Percentiles rank a stretch among this genome's conserved stretches.
Conservation (phyloP, 2,888 invertebrate species). For the Eucriotettix oculatus region DNA sequence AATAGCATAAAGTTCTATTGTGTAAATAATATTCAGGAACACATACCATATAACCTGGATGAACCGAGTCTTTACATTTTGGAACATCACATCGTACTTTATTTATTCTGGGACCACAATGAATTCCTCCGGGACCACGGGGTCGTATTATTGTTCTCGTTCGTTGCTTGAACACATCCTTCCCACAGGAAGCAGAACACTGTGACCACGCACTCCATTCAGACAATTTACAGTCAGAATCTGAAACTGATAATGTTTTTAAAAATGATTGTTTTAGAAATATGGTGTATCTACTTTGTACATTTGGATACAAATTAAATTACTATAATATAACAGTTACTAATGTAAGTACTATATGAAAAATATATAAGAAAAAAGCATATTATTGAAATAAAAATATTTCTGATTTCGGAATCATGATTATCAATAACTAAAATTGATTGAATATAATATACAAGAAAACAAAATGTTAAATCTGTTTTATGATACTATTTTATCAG, state of each 20-base stretch:
- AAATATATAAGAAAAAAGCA: too few relatives aligned
- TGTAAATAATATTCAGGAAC: background rate
- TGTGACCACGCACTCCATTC: constrained; percentile 17
- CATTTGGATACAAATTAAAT: too few relatives aligned
- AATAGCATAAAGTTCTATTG: background rate
- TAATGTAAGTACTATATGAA: too few relatives aligned
- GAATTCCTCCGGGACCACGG: constrained; percentile 23
- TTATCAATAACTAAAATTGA: too few relatives aligned
- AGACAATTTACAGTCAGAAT: constrained; percentile 15
- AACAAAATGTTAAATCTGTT: too few relatives aligned
- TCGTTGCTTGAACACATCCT: constrained; percentile 32
- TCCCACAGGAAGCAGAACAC: constrained; percentile 21
- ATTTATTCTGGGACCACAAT: constrained; percentile 26
- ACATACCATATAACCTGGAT: background rate
- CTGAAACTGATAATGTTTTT: background rate
- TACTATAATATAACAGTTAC: too few relatives aligned
- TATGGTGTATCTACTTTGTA: too few relatives aligned
- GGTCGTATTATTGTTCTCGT: constrained; percentile 29
- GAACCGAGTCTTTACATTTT: constrained; percentile 13
- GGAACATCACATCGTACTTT: constrained; percentile 23
- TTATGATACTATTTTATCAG: too few relatives aligned
- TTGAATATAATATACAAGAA: too few relatives aligned
- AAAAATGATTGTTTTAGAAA: too few relatives aligned
- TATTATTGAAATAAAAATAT: too few relatives aligned
- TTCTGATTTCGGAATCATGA: too few relatives aligned